phyloP scores from a whole-genome alignment of 2,113 vertebrate genomes.

The Progne subis region DNA sequence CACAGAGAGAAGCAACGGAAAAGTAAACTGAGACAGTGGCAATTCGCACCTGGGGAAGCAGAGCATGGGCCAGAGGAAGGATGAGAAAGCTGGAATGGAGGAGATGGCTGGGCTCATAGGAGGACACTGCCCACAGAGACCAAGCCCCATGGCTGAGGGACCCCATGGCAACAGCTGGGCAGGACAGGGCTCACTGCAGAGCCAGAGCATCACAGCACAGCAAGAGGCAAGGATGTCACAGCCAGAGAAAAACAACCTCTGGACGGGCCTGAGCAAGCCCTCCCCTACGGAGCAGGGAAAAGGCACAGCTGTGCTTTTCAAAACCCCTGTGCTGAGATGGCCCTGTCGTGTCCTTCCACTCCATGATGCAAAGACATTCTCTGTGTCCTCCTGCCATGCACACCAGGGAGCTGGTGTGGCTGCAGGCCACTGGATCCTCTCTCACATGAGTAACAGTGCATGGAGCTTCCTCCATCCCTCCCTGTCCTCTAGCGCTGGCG shows the following conservation, averaged over 20 bases:
- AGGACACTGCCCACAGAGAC: not conserved
- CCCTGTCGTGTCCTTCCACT: not conserved
- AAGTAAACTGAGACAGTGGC: not conserved
- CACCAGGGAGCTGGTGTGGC: not conserved
- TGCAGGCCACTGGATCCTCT: not conserved
- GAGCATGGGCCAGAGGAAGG: not conserved
- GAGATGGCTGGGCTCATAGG: not conserved
- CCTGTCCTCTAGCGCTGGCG: not conserved
- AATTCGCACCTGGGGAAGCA: not conserved
- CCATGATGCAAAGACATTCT: not conserved
- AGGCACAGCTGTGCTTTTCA: not conserved
- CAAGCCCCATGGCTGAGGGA: rapidly evolving
- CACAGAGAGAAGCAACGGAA: not conserved
- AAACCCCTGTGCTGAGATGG: not conserved
- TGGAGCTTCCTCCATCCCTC: not conserved
- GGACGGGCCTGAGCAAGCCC: not conserved
- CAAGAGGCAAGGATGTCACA: not conserved
- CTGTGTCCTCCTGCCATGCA: not conserved
- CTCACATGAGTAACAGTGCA: not conserved
- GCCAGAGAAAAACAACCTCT: not conserved
- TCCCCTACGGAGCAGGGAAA: rapidly evolving
- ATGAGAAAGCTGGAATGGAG: not conserved
- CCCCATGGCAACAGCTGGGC: not conserved
- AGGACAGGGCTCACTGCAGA: not conserved
- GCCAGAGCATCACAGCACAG: rapidly evolving